A percentile compares a stretch with the other conserved stretches of the same genome.
These are phyloP conservation scores for Chymomyza fuscimana DNA, from an alignment of 2,888 invertebrate species.

Conservation along the genomic window DNA sequence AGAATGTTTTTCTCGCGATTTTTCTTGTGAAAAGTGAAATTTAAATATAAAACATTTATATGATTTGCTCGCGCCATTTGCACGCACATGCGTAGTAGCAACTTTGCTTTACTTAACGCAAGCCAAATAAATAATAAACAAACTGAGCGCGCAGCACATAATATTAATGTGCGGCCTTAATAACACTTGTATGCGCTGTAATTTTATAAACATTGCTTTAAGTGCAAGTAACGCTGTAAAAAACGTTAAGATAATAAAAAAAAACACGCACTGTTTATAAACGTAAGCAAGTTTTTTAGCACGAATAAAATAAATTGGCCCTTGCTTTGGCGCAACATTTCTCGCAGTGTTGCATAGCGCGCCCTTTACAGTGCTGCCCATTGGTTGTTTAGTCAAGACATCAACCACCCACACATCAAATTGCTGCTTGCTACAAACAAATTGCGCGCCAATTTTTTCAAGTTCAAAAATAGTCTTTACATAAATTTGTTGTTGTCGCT, in stretches of 20 bases:
- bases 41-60: constrained; percentile 38
- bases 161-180: constrained; percentile 37
- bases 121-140: constrained; percentile 1
- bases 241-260: not conserved
- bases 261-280: not conserved
- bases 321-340: not conserved
- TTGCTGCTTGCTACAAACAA: constrained; percentile 1
- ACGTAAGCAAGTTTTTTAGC: constrained; percentile 27
- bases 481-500: constrained; percentile 27
- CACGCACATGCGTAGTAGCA: constrained; percentile 39
- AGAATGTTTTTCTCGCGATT: constrained; percentile 1
- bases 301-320: constrained; percentile 19
- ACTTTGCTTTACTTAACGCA: not conserved
- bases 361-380: constrained; percentile 19
- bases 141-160: not conserved
- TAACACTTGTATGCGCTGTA: not conserved
- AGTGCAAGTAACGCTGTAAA: not conserved
- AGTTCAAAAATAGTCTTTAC: constrained; percentile 23
- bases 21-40: constrained; percentile 45
- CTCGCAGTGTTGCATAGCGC: constrained; percentile 35
- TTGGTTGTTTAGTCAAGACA: constrained; percentile 44
- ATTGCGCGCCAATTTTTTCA: constrained; percentile 31
- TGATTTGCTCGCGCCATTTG: constrained; percentile 40
- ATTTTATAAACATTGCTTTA: not conserved
- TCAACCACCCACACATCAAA: constrained; percentile 26